Conservation (phyloP, 2,797 vertebrate species). For the Alosa sapidissima region DNA sequence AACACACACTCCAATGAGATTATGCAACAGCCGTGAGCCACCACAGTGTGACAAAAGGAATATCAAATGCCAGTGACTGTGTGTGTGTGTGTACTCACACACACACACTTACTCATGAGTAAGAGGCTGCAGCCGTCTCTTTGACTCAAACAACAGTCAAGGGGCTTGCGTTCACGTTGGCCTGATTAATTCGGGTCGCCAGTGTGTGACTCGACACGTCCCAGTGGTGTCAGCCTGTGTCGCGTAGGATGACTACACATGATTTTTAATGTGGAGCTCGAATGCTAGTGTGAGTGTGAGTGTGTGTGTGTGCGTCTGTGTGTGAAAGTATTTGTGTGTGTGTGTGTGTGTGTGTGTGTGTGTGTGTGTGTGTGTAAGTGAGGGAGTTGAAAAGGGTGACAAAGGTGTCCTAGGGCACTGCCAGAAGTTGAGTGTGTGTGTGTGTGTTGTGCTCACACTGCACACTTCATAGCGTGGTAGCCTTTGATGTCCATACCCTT, state of each 20-base stretch:
- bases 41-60: not conserved
- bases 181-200: not conserved
- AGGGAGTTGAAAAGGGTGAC: not conserved
- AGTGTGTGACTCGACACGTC: not conserved
- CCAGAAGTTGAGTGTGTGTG: not conserved
- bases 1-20: not conserved
- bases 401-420: not conserved
- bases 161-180: not conserved
- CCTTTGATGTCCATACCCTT: conserved; percentile 8
- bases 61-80: not conserved
- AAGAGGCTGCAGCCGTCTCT: not conserved
- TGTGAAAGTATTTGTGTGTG: not conserved
- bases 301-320: not conserved
- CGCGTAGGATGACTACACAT: not conserved
- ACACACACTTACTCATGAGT: not conserved
- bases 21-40: conserved; percentile 1
- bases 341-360: not conserved
- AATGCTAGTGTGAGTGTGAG: not conserved
- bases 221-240: not conserved
- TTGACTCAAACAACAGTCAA: not conserved
- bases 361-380: not conserved
- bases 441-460: not conserved
- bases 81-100: not conserved
- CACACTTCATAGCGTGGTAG: not conserved
- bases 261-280: not conserved